Conservation (phyloP, 2,113 vertebrate genomes). For the Python bivittatus region DNA sequence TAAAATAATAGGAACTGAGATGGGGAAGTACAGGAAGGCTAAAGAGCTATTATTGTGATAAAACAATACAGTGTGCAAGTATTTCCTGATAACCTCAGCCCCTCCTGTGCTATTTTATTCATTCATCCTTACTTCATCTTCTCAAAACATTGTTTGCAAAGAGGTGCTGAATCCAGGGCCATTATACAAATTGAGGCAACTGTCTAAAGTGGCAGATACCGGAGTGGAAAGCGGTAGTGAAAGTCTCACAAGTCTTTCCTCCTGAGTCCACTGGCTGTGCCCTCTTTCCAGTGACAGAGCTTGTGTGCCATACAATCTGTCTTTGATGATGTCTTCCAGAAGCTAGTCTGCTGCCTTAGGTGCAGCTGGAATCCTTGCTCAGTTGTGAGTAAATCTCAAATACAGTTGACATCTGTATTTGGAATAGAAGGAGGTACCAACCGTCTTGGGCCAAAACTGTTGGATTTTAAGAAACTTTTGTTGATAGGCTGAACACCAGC, state of each 20-base stretch:
- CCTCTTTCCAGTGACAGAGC: background rate
- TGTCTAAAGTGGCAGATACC: background rate
- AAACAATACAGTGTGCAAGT: background rate
- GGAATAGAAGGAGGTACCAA: background rate
- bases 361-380: background rate
- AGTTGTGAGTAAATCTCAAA: background rate
- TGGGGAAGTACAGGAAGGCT: background rate
- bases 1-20: background rate
- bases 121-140: background rate
- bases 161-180: background rate
- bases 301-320: background rate
- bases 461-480: background rate
- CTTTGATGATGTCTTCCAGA: background rate
- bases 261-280: background rate
- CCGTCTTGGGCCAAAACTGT: background rate
- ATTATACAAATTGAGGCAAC: background rate
- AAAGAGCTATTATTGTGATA: background rate
- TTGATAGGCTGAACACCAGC: too few relatives aligned
- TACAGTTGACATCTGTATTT: background rate
- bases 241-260: too few relatives aligned
- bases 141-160: background rate
- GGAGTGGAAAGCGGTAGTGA: too few relatives aligned
- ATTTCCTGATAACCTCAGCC: background rate
- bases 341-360: background rate
- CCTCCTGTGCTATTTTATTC: background rate